Evolutionary conservation across 2,113 vertebrate genomes (phyloP), one percentile per base, ranked within the genome.

Genomic region (Rhinoptilus africanus): DNA sequence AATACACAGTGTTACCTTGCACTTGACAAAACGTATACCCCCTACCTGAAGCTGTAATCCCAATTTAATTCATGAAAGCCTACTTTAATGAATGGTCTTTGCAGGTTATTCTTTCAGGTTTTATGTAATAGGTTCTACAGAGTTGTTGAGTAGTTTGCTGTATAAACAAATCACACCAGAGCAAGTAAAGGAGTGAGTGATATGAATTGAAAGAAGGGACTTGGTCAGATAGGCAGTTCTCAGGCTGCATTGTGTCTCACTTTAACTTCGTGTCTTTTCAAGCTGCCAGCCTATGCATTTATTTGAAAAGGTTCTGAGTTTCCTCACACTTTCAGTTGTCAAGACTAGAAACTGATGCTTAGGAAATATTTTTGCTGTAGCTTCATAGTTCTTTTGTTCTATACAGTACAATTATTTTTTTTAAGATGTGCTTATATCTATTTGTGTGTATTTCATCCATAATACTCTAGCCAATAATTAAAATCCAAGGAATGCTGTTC

Each of bases 401-500:
- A 64, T 35, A 60, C 10, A 50, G 28, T 56, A 47, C 20, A 72
- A 6, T 37, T 45, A 2, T 56, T 22, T 59, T 51, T 59, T 95
- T 97, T 39, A 88, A 76, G 48, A 75, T 89, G 14, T 63, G 69
- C 5, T 67, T 86, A 35, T 69, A 67, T 62, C 74, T 68, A 15
- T 95, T 79, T 95, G 53, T 94, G 9, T 96, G 34, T 59, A 82
- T 97, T 98, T 68, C 86, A 97, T 98, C 37, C 97, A 97, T 79
- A 97, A 88, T 45, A 89, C 78, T 75, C 64, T 85, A 97, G 95
- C 51, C 89, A 98, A 89, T 54, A 59, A 87, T 37, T 88, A 73
- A 93, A 98, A 96, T 81, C 89, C 98, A 71, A 93, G 96, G 28
- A 57, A 91, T 21, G 73, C 77, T 50, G 41, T 92, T 86, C 21